Percentiles rank a stretch among this genome's conserved stretches.
Evolutionary conservation across 2,888 invertebrate species (phyloP).

Genomic region (Gnatocerus cornutus): DNA sequence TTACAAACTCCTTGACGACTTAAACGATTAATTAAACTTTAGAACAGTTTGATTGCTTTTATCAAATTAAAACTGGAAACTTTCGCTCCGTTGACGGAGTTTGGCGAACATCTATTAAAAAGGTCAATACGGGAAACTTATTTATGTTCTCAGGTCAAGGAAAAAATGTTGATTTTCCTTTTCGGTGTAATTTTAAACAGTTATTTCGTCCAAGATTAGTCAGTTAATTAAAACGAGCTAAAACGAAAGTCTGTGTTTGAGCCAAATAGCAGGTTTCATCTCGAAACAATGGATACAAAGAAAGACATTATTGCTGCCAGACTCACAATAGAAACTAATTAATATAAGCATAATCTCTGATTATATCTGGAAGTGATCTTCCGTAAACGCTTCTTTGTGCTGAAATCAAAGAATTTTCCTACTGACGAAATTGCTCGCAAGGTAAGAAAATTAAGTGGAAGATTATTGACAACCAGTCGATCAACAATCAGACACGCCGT

Average conservation of each 20-base stretch:
- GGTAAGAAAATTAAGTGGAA: background rate
- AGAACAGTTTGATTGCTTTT: slow-evolving; percentile 45
- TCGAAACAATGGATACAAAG: slow-evolving; percentile 49
- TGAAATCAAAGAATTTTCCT: slow-evolving; percentile 7
- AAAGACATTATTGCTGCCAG: slow-evolving; percentile 55
- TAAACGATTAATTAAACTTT: slow-evolving; percentile 47
- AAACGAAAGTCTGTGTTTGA: slow-evolving; percentile 44
- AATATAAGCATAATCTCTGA: slow-evolving; percentile 57
- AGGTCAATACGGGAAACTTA: slow-evolving; percentile 31
- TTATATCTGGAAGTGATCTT: slow-evolving; percentile 53
- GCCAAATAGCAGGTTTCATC: slow-evolving; percentile 36
- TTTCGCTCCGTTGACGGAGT: slow-evolving; percentile 25
- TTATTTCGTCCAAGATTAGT: slow-evolving; percentile 24
- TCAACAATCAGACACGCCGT: background rate
- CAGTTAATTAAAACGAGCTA: slow-evolving; percentile 37
- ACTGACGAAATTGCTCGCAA: background rate
- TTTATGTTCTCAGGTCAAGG: slow-evolving; percentile 22
- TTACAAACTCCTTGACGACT: slow-evolving; percentile 36
- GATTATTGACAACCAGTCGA: background rate
- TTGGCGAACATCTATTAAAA: slow-evolving; percentile 35
- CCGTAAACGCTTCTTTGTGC: slow-evolving; percentile 23
- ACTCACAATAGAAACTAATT: slow-evolving; percentile 58
- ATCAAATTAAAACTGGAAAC: slow-evolving; percentile 39
- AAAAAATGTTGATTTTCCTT: slow-evolving; percentile 6
- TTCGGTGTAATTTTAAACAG: slow-evolving; percentile 9